A percentile compares a stretch with the other conserved stretches of the same genome.
Conservation (phyloP, 2,888 invertebrate genomes). For the Dioctria rufipes region DNA sequence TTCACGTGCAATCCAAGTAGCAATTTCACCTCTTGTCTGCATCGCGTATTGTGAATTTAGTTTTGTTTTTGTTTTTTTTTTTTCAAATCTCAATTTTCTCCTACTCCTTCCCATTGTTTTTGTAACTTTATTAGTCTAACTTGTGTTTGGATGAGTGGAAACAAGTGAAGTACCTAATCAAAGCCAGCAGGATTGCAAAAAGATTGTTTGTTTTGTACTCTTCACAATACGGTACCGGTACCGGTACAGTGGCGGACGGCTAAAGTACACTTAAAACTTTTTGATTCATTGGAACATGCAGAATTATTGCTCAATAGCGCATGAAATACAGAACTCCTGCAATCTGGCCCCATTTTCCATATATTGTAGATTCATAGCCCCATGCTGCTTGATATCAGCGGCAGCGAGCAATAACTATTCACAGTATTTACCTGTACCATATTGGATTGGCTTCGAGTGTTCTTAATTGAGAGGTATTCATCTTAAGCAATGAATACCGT, state of each 20-base stretch:
- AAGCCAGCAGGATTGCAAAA: background rate
- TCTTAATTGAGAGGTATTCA: conserved; percentile 39
- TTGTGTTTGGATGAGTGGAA: background rate
- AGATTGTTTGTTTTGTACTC: background rate
- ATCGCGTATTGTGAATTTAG: conserved; percentile 6
- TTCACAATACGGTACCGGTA: background rate
- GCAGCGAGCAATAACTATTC: conserved; percentile 1
- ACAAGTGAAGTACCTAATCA: background rate
- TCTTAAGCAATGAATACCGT: background rate
- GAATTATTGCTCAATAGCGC: conserved; percentile 18
- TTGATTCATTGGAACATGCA: conserved; percentile 24
- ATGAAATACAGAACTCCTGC: conserved; percentile 5
- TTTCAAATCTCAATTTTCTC: background rate
- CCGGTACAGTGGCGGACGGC: too few relatives aligned
- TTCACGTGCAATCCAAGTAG: conserved; percentile 51
- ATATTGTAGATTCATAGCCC: background rate
- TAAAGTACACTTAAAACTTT: background rate
- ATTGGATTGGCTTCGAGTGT: conserved; percentile 3
- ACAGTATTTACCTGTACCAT: too few relatives aligned
- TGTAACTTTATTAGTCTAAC: conserved; percentile 28
- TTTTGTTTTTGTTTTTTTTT: conserved; percentile 12
- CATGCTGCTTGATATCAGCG: conserved; percentile 6
- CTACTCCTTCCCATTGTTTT: background rate
- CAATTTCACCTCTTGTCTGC: conserved; percentile 43
- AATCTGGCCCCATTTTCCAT: conserved; percentile 3